Conservation (phyloP, 2,113 vertebrate species). For the Progne subis region DNA sequence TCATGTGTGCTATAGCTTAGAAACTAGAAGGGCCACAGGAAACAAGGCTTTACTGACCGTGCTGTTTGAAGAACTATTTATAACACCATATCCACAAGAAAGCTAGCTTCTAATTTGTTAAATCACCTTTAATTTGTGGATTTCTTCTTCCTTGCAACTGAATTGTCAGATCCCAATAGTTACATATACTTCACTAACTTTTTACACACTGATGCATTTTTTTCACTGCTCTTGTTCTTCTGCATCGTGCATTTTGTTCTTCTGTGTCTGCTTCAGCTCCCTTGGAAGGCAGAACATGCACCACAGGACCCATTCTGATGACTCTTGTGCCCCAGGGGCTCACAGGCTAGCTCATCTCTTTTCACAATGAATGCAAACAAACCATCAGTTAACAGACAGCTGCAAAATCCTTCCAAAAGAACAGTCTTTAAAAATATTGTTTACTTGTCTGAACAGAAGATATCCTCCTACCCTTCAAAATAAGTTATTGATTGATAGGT, state of each 20-base stretch:
- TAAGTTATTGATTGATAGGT: constrained; percentile 30
- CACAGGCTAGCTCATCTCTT: not conserved
- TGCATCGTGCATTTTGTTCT: not conserved
- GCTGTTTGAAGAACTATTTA: not conserved
- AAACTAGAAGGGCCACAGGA: not conserved
- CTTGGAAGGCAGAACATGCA: not conserved
- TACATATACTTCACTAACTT: not conserved
- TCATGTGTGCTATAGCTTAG: not conserved
- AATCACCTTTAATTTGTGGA: not conserved
- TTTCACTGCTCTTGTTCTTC: not conserved
- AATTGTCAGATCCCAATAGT: not conserved
- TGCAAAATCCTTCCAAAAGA: not conserved
- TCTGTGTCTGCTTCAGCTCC: not conserved
- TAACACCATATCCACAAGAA: not conserved
- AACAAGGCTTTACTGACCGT: not conserved
- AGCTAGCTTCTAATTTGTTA: not conserved
- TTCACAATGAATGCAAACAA: constrained; percentile 19
- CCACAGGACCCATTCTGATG: not conserved
- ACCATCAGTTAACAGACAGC: constrained; percentile 4
- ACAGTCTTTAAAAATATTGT: constrained; percentile 13
- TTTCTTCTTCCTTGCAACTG: not conserved
- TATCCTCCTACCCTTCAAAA: constrained; percentile 16
- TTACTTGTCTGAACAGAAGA: constrained; percentile 40
- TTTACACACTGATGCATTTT: not conserved
- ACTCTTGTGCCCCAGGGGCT: not conserved